Base-by-base conservation (phyloP, 2,797 vertebrate genomes). In the Spinibarbus caldwelli region DNA sequence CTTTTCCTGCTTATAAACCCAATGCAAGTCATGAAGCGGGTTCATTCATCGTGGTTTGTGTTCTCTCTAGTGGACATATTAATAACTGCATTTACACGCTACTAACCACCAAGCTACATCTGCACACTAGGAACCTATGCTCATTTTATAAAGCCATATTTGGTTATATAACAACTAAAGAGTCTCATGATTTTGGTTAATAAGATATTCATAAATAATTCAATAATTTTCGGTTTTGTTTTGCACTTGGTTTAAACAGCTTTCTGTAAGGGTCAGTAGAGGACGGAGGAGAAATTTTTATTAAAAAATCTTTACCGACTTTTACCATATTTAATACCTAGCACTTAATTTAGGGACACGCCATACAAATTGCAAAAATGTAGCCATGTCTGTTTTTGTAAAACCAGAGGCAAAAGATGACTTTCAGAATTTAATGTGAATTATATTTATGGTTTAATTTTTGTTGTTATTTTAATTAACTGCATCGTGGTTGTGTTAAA, bases 51-150 rank as follows among this genome's bases (percentile, higher is more conserved):
- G 26, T 23, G 67, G 34, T 73, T 10, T 82, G 68, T 59, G 34
- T 45, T 59, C 68, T 71, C 80, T 59, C 80, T 82, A 59, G 80
- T 73, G 80, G 80, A 21, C 52, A 73, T 2, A 43, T 11, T 11
- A 26, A 11, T 54, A 59, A 82, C 68, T 47, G 19, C 67, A 68
- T 11, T 26, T 3, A 43, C 57, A 26, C 57, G 5, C 5, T 17
- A 64, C 52, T 10, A 59, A 59, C 23, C 10, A 57, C 54, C 52
- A 57, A 3, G 23, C 8, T 34, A 34, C 31, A 34, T 64, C 26
- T 64, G 26, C 26, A 31, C 14, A 31, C 59, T 26, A 29, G 12
- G 14, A 64, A 15, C 11, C 6, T 15, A 15, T 43, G 14, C 23
- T n/a, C 52, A 6, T 68, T 36, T 38, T 41, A 68, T 12, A 68